Base-by-base conservation (phyloP, 2,113 vertebrate genomes). In the Trichomycterus rosablanca region DNA sequence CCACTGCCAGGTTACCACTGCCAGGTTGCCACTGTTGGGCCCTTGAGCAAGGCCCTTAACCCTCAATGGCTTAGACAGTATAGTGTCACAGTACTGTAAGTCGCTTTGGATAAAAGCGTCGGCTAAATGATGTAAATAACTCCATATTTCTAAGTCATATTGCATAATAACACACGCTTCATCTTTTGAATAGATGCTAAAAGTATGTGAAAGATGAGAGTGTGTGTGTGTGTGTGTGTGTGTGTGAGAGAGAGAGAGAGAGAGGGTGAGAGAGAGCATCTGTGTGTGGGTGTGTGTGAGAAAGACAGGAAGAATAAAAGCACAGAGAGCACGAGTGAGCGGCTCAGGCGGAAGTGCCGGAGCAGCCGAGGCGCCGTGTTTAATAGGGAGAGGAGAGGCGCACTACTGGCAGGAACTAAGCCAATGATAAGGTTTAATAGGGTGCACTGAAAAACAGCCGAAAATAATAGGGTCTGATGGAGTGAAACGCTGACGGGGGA, bases 351-450 rank as follows among this genome's bases (percentile, higher is more conserved):
- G 20, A 56, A 46, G 32, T 49, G 53, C 39, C 48, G 39, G 40
- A 59, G 48, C 58, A 72, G 32, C 35, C 20, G 22, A 20, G 39
- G 39, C 23, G 46, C 45, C 34, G 30, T 42, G 64, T 72, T 53
- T 72, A 59, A 72, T 54, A 67, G 52, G 70, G 40, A 63, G 65
- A 67, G 55, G 53, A 67, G 54, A 64, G 65, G 70, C 59, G 49
- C 62, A 57, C 67, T 58, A 60, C 62, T 63, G 63, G 69, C 59
- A 69, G 74, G 51, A 49, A 53, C 15, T 12, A 24, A 59, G 63
- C 55, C 67, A 58, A 61, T 70, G 24, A 72, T 60, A 63, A 69
- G 59, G 61, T 66, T 69, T 75, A 75, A 75, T 72, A 72, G 59
- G 63, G 37, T 63, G 67, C 26, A 14, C 20, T 49, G 46, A 66